A percentile compares a stretch with the other conserved stretches of the same genome.
These are phyloP conservation scores for Diplodus puntazzo DNA, from an alignment of 2,797 vertebrate genomes.

Conservation along the genomic window DNA sequence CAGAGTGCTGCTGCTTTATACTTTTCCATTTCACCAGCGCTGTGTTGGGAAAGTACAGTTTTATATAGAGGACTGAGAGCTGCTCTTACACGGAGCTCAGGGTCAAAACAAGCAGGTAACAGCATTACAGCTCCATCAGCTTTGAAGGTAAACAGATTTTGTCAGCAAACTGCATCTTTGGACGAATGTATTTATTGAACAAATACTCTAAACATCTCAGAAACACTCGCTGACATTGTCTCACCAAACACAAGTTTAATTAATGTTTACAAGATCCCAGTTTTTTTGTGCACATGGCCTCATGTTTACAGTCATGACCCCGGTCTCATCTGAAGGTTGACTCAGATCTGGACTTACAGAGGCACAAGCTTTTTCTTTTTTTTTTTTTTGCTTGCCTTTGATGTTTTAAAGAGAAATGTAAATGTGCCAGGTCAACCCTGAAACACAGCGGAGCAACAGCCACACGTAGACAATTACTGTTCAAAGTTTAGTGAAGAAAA, in stretches of 20 bases:
- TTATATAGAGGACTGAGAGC: neutral
- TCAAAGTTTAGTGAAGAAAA: too few species aligned
- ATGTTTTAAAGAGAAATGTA: neutral
- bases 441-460: too few species aligned
- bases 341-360: too few species aligned
- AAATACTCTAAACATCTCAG: neutral
- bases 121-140: neutral
- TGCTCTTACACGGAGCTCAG: conserved; percentile 27
- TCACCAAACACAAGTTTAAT: neutral
- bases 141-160: conserved; percentile 3
- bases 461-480: too few species aligned
- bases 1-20: neutral
- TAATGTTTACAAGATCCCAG: too few species aligned
- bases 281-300: too few species aligned
- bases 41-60: neutral
- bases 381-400: too few species aligned
- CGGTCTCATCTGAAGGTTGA: too few species aligned
- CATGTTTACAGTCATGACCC: too few species aligned
- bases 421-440: neutral
- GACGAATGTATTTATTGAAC: conserved; percentile 2
- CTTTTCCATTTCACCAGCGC: conserved; percentile 6
- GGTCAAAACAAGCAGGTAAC: conserved; percentile 25
- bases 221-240: too few species aligned
- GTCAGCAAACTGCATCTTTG: conserved; percentile 10
- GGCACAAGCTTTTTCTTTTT: too few species aligned